These are phyloP conservation scores for Podarcis cretensis DNA, from an alignment of 2,113 vertebrate species.

Conservation along the genomic window DNA sequence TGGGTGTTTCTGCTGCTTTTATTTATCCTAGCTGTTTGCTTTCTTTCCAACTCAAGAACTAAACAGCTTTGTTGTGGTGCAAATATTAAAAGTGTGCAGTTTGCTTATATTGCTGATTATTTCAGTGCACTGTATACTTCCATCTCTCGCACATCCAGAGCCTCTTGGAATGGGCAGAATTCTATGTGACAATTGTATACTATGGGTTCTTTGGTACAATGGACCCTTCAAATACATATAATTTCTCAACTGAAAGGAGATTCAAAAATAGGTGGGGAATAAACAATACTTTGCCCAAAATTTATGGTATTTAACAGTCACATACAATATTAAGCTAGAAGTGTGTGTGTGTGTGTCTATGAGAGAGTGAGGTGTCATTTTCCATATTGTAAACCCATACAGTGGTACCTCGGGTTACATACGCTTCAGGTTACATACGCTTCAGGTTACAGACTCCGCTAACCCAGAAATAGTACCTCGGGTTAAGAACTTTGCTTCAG, in stretches of 20 bases:
- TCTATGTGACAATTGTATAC: no score
- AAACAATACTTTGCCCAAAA: background rate
- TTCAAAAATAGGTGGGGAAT: background rate
- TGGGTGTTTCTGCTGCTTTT: constrained; percentile 18
- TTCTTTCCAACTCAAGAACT: constrained; percentile 13
- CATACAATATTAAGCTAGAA: background rate
- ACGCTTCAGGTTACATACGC: no score
- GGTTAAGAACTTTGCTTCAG: no score
- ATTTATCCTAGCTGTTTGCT: constrained; percentile 7
- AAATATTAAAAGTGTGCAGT: background rate
- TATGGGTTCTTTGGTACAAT: no score
- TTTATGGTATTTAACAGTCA: background rate
- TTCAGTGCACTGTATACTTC: background rate
- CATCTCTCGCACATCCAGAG: background rate
- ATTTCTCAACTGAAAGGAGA: background rate
- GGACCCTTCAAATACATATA: no score
- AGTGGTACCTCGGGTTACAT: no score
- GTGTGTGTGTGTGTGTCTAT: no score
- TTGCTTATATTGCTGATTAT: background rate
- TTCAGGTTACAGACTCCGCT: no score
- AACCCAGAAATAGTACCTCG: no score
- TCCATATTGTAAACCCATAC: background rate
- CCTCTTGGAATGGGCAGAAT: background rate
- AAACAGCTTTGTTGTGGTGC: background rate
- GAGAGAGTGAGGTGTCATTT: background rate